phyloP scores from a whole-genome alignment of 2,113 vertebrate genomes.

The Coracopsis vasa region DNA sequence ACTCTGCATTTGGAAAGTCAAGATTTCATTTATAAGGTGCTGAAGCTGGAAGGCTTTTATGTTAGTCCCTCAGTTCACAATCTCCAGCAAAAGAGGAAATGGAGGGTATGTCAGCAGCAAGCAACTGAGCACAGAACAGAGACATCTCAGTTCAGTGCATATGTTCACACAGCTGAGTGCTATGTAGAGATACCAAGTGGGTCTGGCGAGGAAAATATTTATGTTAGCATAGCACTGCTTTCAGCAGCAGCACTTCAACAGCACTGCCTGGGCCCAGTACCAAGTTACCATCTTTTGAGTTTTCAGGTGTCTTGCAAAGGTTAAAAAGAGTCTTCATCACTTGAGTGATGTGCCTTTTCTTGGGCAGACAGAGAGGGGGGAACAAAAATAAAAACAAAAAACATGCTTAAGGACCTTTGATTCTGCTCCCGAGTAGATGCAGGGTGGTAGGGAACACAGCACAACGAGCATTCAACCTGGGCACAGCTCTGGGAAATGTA shows the following conservation, averaged over 20 bases:
- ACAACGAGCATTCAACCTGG: accelerated
- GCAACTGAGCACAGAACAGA: conserved; percentile 19
- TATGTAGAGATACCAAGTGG: background rate
- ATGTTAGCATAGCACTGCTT: conserved; percentile 15
- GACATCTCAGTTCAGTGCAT: conserved; percentile 17
- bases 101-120: conserved; percentile 32
- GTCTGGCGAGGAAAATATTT: conserved; percentile 7
- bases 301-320: background rate
- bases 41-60: conserved; percentile 35
- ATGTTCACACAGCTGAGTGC: conserved; percentile 44
- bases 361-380: accelerated
- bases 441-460: background rate
- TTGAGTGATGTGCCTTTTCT: background rate
- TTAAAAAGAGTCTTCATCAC: background rate
- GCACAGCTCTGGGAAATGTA: background rate
- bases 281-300: background rate
- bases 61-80: background rate
- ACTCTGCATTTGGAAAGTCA: background rate
- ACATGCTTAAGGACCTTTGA: background rate
- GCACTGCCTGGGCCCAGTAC: background rate
- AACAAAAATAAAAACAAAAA: background rate
- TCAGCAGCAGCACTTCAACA: conserved; percentile 34
- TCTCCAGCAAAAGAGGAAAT: conserved; percentile 30
- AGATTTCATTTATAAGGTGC: conserved; percentile 52
- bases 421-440: background rate